phyloP scores from a whole-genome alignment of 2,797 vertebrate genomes.

The Acrocephalus scirpaceus region DNA sequence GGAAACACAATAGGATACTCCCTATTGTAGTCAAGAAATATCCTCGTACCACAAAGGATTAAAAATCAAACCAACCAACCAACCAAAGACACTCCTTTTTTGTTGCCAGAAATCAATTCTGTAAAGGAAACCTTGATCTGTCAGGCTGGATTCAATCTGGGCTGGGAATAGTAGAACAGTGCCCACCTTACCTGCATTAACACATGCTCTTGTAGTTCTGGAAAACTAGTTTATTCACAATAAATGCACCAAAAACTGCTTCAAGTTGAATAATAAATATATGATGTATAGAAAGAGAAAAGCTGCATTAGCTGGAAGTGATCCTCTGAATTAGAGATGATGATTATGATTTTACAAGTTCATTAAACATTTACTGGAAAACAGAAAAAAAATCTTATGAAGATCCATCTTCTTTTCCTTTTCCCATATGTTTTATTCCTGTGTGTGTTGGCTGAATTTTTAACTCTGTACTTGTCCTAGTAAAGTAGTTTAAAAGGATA shows the following conservation, averaged over 20 bases:
- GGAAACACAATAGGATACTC: neutral
- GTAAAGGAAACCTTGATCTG: neutral
- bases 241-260: neutral
- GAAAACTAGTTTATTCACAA: neutral
- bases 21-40: neutral
- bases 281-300: neutral
- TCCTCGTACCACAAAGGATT: neutral
- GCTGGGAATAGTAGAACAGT: neutral
- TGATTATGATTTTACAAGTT: neutral
- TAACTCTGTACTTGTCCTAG: neutral
- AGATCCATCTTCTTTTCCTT: neutral
- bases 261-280: neutral
- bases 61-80: neutral
- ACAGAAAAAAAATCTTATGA: neutral
- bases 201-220: neutral
- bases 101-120: neutral
- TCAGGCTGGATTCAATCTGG: neutral
- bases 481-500: neutral
- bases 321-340: neutral
- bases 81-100: neutral
- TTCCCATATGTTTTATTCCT: neutral
- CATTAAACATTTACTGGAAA: neutral
- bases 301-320: neutral
- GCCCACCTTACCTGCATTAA: neutral
- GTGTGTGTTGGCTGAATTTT: neutral